Conservation (phyloP, 2,888 invertebrate species). For the Leptarthrus brevirostris region DNA sequence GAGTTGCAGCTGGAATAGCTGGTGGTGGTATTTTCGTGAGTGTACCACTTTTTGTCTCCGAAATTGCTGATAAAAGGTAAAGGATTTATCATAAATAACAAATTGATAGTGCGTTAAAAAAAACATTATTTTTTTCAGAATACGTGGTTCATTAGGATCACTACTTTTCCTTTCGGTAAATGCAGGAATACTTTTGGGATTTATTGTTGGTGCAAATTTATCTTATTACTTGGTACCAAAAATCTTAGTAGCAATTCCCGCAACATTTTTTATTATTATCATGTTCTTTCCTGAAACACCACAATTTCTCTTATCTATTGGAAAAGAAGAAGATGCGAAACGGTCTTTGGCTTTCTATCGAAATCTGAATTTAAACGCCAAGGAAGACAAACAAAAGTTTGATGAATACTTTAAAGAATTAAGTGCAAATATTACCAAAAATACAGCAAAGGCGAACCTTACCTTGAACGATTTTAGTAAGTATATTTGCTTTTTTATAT, state of each 20-base stretch:
- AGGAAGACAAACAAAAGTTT: constrained; percentile 30
- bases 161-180: constrained; percentile 50
- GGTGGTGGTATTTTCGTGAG: constrained; percentile 55
- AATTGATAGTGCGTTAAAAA: neutral
- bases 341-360: constrained; percentile 53
- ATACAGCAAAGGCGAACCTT: constrained; percentile 1
- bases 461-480: constrained; percentile 52
- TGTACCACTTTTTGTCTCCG: constrained; percentile 54
- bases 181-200: constrained; percentile 52
- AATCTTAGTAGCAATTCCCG: constrained; percentile 50
- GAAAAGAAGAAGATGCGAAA: constrained; percentile 47
- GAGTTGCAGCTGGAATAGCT: constrained; percentile 53
- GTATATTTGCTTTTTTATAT: constrained; percentile 5
- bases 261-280: constrained; percentile 42
- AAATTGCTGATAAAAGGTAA: constrained; percentile 55
- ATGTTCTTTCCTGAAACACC: constrained; percentile 54
- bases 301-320: constrained; percentile 50
- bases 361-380: constrained; percentile 18
- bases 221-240: constrained; percentile 50
- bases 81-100: neutral
- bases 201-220: constrained; percentile 52
- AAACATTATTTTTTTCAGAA: constrained; percentile 39
- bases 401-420: constrained; percentile 39
- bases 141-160: constrained; percentile 54
- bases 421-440: neutral